Evolutionary conservation across 2,113 vertebrate species (phyloP).

Genomic region (Melozone crissalis): DNA sequence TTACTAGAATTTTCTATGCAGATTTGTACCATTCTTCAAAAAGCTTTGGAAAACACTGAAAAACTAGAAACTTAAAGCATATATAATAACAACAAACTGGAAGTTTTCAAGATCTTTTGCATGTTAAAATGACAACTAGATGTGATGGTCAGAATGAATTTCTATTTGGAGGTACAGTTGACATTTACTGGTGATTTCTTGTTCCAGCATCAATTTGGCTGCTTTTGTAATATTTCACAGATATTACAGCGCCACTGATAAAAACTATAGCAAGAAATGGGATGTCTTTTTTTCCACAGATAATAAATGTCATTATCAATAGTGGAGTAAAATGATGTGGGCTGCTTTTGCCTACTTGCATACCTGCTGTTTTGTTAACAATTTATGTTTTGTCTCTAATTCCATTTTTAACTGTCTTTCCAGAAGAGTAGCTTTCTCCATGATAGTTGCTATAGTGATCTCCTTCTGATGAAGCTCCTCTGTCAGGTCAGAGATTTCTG

Average conservation of each 20-base stretch:
- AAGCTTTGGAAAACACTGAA: not conserved
- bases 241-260: not conserved
- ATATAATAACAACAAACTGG: not conserved
- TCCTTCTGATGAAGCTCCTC: constrained; percentile 79
- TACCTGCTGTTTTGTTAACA: constrained; percentile 79
- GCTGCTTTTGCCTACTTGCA: not conserved
- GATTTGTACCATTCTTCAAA: not conserved
- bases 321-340: not conserved
- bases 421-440: constrained; percentile 76
- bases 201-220: not conserved
- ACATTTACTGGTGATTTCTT: not conserved
- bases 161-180: not conserved
- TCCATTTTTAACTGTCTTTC: constrained; percentile 79
- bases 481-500: constrained; percentile 74
- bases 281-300: not conserved
- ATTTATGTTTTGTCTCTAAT: constrained; percentile 75
- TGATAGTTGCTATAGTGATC: constrained; percentile 80
- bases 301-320: not conserved
- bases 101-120: not conserved
- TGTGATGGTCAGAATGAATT: not conserved
- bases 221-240: not conserved
- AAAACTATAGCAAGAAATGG: not conserved
- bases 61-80: not conserved
- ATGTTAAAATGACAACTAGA: not conserved
- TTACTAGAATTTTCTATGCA: not conserved